Evolutionary conservation across 2,113 vertebrate genomes (phyloP).

Genomic region (Andinoacara biseriatus): DNA sequence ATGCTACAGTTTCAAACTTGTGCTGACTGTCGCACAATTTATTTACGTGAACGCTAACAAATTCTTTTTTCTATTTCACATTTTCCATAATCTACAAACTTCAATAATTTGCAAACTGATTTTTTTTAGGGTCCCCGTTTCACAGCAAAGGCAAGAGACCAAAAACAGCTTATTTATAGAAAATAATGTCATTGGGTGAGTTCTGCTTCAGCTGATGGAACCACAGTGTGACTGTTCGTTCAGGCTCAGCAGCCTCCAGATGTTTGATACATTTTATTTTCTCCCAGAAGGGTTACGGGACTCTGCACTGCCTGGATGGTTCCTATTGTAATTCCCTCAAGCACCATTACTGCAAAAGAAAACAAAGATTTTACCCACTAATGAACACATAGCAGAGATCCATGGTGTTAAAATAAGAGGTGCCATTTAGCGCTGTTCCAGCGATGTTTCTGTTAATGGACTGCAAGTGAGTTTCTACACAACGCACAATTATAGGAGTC

Average conservation of each 20-base stretch:
- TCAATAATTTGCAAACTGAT: no score
- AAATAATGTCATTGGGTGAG: neutral
- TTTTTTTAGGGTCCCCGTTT: no score
- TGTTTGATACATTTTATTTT: constrained; percentile 26
- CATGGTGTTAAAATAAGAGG: neutral
- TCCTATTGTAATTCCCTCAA: constrained; percentile 26
- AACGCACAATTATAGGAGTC: neutral
- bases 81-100: no score
- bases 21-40: no score
- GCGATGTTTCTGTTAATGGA: neutral
- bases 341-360: neutral
- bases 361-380: constrained; percentile 1
- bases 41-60: no score
- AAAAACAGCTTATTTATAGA: neutral
- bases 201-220: neutral
- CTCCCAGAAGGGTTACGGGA: constrained; percentile 13
- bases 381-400: neutral
- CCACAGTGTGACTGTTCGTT: neutral
- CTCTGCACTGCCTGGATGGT: constrained; percentile 13
- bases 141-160: neutral
- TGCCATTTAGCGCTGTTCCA: neutral
- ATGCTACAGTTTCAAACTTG: no score
- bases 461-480: neutral
- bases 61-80: no score
- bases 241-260: constrained; percentile 38